Base-by-base conservation (phyloP, 2,797 vertebrate species). In the Neomorphus geoffroyi region DNA sequence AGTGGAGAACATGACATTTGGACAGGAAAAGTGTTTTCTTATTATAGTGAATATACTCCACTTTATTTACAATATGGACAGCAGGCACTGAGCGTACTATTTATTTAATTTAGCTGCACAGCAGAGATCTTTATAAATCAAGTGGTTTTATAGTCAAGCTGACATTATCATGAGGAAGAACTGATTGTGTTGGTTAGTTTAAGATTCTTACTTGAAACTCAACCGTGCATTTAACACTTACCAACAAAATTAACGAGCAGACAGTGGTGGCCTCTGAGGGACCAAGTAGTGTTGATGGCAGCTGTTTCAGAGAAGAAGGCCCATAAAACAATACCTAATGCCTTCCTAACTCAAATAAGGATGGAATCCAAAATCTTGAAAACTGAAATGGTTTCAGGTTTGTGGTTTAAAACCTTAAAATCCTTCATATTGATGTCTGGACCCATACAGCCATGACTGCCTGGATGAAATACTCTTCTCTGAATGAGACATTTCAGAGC, bases 201-300 rank as follows among this genome's bases (percentile, higher is more conserved):
- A 94, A 93, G 73, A 82, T 84, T 56, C 64, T 91, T 14, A 1
- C 39, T 85, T 96, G 78, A 92, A 96, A 96, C 83, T 91, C 83
- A 92, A 77, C 70, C 65, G 23, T 67, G 71, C 92, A 85, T 96
- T 95, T 94, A 96, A 71, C 58, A 78, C 61, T 84, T 95, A 92
- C 56, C 92, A 94, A 90, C 78, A 96, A 97, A 96, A 93, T 85
- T 93, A 95, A 94, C 16, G 88, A 91, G 32, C 64, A 92, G 77
- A 77, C 45, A 75, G 32, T 65, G 39, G 61, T 91, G 39, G 86
- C 60, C 81, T 94, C 81, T 69, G 53, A 86, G 66, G 48, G 41
- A 61, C 35, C 58, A 91, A 53, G 73, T 30, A 64, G 23, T 24
- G 58, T 16, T 19, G 23, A 30, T 77, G 71, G 21, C 41, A 90